These are phyloP conservation scores for Squalus acanthias DNA, from an alignment of 2,797 vertebrate genomes.

Conservation along the genomic window DNA sequence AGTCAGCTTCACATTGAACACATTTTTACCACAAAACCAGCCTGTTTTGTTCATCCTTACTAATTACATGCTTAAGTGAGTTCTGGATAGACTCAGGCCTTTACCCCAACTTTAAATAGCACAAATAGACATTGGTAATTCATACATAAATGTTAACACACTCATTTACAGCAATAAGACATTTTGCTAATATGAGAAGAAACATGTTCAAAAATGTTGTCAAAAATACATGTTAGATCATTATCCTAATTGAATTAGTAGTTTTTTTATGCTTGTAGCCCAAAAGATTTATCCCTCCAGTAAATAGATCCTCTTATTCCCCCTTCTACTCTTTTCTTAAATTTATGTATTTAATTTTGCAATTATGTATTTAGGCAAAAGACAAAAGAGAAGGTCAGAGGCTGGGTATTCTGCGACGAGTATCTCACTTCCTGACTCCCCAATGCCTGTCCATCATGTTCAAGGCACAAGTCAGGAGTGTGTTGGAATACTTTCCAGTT, in stretches of 20 bases:
- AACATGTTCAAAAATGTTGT: neutral
- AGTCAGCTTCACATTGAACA: constrained; percentile 21
- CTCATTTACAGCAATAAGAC: constrained; percentile 14
- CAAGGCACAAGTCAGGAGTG: no score
- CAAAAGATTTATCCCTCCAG: neutral
- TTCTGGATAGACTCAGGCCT: neutral
- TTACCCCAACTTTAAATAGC: neutral
- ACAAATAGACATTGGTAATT: neutral
- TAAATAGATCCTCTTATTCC: neutral
- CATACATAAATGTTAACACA: neutral
- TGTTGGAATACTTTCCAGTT: no score
- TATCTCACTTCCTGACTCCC: no score
- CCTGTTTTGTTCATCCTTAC: neutral
- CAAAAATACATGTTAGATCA: neutral
- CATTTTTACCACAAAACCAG: constrained; percentile 17
- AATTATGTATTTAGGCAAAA: neutral
- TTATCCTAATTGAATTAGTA: neutral
- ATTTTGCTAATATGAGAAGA: constrained; percentile 23
- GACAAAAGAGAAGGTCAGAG: neutral
- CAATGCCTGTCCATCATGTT: no score
- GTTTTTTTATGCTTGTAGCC: neutral
- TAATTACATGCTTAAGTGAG: constrained; percentile 25
- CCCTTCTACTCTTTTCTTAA: neutral
- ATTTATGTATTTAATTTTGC: neutral
- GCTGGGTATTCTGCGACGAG: no score